Conservation (phyloP, 2,113 vertebrate species). For the Pluvialis apricaria region DNA sequence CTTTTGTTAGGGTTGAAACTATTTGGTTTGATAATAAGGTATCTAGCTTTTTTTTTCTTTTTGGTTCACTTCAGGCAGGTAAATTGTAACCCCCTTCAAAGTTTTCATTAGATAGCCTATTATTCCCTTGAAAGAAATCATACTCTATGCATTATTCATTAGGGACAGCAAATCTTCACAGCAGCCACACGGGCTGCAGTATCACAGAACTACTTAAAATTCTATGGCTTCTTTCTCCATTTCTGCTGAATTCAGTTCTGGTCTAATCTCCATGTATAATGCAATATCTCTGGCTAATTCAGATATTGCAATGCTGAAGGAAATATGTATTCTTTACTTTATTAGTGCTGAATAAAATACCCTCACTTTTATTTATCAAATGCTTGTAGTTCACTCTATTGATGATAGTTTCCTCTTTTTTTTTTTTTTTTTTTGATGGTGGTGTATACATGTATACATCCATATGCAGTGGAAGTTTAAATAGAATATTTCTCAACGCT, state of each 20-base stretch:
- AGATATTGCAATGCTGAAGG: not conserved
- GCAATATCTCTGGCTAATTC: conserved; percentile 9
- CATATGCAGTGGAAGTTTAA: not conserved
- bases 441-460: not conserved
- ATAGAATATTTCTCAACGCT: not conserved
- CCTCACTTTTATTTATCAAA: not conserved
- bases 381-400: not conserved
- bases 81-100: not conserved
- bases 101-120: not conserved
- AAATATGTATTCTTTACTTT: not conserved
- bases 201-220: conserved; percentile 41
- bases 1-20: not conserved
- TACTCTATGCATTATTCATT: conserved; percentile 20
- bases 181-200: not conserved
- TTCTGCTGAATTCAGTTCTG: conserved; percentile 9
- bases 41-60: not conserved
- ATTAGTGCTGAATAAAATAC: not conserved
- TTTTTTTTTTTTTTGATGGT: not conserved
- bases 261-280: conserved; percentile 28
- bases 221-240: not conserved
- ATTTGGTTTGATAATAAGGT: not conserved
- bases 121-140: conserved; percentile 20
- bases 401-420: not conserved
- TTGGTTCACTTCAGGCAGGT: not conserved
- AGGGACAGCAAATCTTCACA: not conserved